Conservation (phyloP, 2,888 invertebrate species). For the Brenthis hecate region DNA sequence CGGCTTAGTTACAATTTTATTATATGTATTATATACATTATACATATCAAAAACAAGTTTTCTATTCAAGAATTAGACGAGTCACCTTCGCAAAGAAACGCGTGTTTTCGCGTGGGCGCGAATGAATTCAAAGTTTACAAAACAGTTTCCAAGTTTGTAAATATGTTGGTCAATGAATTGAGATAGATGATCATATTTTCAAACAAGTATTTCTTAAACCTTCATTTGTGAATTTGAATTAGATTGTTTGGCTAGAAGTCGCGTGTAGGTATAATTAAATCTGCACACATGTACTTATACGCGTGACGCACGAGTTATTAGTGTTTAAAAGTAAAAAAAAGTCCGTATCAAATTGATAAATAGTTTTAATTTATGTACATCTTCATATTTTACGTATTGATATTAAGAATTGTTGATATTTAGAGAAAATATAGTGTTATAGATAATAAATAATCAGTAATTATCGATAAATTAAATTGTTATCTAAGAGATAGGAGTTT, state of each 20-base stretch:
- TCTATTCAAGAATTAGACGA: background rate
- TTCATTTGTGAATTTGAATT: background rate
- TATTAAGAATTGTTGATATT: too few species aligned
- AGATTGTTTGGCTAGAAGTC: background rate
- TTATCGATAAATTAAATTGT: too few species aligned
- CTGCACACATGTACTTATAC: background rate
- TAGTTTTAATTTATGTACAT: too few species aligned
- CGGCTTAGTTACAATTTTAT: too few species aligned
- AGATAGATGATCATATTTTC: conserved; percentile 64
- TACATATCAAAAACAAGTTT: background rate
- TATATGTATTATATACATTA: too few species aligned
- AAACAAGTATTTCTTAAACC: conserved; percentile 28
- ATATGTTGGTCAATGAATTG: conserved; percentile 50
- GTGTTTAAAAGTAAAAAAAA: background rate
- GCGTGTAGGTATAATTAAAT: conserved; percentile 2
- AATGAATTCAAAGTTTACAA: conserved; percentile 55
- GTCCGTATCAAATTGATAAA: too few species aligned
- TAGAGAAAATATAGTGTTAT: too few species aligned
- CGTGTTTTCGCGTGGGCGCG: conserved; percentile 32
- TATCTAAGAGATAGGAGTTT: too few species aligned
- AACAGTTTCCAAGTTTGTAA: conserved; percentile 58
- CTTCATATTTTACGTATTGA: too few species aligned
- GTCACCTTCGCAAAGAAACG: conserved; percentile 4
- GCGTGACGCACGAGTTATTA: conserved; percentile 8
- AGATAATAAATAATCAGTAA: too few species aligned